Base-by-base conservation (phyloP, 2,113 vertebrate species). In the Bucco capensis region DNA sequence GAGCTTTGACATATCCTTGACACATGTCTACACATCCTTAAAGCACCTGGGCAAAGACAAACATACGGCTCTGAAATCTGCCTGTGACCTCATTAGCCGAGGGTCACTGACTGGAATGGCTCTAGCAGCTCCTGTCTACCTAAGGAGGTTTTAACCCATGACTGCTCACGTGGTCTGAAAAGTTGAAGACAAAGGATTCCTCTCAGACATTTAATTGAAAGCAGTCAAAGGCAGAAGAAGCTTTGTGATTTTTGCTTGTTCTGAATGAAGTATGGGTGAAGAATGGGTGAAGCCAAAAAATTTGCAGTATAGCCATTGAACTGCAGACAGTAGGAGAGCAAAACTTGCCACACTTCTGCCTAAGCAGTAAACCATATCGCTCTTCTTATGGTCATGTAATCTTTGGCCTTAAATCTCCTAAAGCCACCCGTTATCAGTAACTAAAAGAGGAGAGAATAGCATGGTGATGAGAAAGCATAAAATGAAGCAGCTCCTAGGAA, bases 21-120 rank as follows among this genome's bases (percentile, higher is more conserved):
- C 84, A 92, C 84, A 87, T 77, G 91, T 95, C 92, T 87, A 95
- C 90, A 96, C 92, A 95, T 92, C 92, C 96, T 94, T 71, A 84
- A 66, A 93, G 87, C 93, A 96, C 93, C 93, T 94, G 78, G 84
- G 16, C 64, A 92, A 74, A 84, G 67, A 51, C 90, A 94, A 92
- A 85, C 86, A 94, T 62, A 87, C 60, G 91, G 81, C 75, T 89
- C 89, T 90, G 72, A 89, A 96, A 93, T 91, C 84, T 95, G 60
- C 17, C 60, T 0, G 2, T 79, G 91, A 93, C 95, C 91, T 91
- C 95, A 92, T 96, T 96, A 93, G 71, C 90, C 5, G 0, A 46
- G 86, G 96, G 92, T 96, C 95, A 92, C 42, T 66, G 78, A 2
- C 86, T 82, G 22, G 54, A 54, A 62, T 3, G 0, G 83, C 81